phyloP scores from a whole-genome alignment of 2,797 vertebrate genomes.

The Takifugu rubripes region DNA sequence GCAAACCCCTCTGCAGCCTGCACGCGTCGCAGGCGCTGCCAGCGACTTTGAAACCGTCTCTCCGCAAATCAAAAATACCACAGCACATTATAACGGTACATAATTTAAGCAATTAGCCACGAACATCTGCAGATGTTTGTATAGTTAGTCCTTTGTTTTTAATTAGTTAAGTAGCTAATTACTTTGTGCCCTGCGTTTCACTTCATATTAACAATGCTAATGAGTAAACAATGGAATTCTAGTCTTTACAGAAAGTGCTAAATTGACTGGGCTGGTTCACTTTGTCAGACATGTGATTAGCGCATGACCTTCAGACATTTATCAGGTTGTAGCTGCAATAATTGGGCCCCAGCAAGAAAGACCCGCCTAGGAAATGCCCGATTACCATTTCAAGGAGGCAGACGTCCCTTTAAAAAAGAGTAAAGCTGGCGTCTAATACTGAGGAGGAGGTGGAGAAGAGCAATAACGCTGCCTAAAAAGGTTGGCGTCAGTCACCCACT shows the following conservation, averaged over 20 bases:
- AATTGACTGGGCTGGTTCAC: conserved; percentile 52
- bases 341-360: background rate
- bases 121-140: too few species aligned
- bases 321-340: background rate
- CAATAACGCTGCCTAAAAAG: conserved; percentile 19
- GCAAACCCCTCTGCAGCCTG: conserved; percentile 23
- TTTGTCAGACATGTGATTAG: conserved; percentile 8
- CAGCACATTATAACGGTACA: too few species aligned
- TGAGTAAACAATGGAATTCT: conserved; percentile 49
- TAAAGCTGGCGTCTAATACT: too few species aligned
- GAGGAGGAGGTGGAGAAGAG: conserved; percentile 6
- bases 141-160: too few species aligned
- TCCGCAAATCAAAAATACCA: too few species aligned
- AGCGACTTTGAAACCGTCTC: conserved; percentile 5
- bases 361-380: background rate
- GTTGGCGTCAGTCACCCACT: conserved; percentile 11
- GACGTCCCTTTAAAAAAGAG: background rate
- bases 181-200: conserved; percentile 43
- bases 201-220: conserved; percentile 49
- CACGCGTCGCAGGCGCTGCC: conserved; percentile 6
- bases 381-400: too few species aligned
- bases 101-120: too few species aligned
- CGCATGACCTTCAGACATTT: conserved; percentile 5
- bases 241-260: conserved; percentile 46
- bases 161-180: conserved; percentile 32